Conservation (phyloP, 2,888 invertebrate genomes). For the Tortrix viridana region DNA sequence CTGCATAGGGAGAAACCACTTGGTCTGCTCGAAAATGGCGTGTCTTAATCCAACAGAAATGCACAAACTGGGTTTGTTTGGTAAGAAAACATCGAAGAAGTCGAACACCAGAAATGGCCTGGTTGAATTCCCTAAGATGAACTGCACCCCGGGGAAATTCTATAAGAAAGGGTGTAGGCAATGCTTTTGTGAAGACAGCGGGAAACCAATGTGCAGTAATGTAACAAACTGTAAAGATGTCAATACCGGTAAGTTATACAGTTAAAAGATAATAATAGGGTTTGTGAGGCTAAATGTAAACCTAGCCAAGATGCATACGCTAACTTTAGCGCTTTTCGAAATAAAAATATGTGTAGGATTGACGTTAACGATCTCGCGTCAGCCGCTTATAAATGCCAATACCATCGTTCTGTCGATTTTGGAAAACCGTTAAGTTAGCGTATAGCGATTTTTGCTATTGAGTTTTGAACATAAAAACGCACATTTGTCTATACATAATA, state of each 20-base stretch:
- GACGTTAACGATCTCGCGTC: no score
- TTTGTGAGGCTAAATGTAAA: no score
- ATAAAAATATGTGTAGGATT: no score
- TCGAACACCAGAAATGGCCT: constrained; percentile 26
- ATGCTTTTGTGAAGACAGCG: constrained; percentile 58
- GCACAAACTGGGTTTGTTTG: constrained; percentile 4
- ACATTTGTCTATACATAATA: no score
- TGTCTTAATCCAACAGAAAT: constrained; percentile 50
- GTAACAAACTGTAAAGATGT: constrained; percentile 42
- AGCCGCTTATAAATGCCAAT: no score
- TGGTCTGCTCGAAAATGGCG: constrained; percentile 70
- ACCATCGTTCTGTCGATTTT: no score
- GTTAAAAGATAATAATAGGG: no score
- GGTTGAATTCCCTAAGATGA: constrained; percentile 41
- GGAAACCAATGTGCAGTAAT: constrained; percentile 43
- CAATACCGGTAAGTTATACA: constrained; percentile 40
- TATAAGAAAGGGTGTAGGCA: constrained; percentile 54
- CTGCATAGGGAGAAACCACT: constrained; percentile 50
- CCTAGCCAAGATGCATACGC: no score
- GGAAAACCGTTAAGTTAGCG: no score
- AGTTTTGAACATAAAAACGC: no score
- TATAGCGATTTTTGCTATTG: not conserved
- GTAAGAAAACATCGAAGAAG: constrained; percentile 19
- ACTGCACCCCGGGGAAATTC: constrained; percentile 59
- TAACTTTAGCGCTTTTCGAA: no score